A percentile compares a stretch with the other conserved stretches of the same genome.
These are phyloP conservation scores for Nemurella pictetii DNA, from an alignment of 2,888 invertebrate species.

Conservation along the genomic window DNA sequence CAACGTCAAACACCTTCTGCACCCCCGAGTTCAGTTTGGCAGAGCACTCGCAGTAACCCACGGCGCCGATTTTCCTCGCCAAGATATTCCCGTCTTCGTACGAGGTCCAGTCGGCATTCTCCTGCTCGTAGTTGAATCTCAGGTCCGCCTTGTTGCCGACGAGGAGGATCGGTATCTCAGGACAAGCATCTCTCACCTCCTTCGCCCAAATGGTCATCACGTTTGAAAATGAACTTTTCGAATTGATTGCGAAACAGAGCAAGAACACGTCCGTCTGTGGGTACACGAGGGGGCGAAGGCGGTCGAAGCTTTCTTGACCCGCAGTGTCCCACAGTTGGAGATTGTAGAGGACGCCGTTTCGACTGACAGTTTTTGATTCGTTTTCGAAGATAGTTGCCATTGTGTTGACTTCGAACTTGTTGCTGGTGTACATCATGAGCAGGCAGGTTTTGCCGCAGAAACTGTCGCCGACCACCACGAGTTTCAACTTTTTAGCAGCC, in stretches of 20 bases:
- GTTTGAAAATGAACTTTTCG: background rate
- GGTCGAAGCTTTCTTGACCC: slow-evolving; percentile 18
- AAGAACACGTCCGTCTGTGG: slow-evolving; percentile 19
- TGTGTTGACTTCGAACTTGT: background rate
- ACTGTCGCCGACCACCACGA: slow-evolving; percentile 13
- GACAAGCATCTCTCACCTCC: background rate
- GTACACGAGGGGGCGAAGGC: background rate
- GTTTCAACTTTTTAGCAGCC: background rate
- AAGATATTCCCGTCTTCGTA: background rate
- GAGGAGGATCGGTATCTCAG: background rate
- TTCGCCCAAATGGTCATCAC: background rate
- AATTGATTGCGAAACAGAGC: background rate
- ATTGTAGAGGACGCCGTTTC: background rate
- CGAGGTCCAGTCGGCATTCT: background rate
- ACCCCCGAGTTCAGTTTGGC: slow-evolving; percentile 2
- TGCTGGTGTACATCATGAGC: background rate
- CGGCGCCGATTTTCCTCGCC: background rate
- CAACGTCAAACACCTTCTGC: slow-evolving; percentile 4
- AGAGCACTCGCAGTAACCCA: slow-evolving; percentile 10
- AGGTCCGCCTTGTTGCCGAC: slow-evolving; percentile 16
- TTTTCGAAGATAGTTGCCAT: slow-evolving; percentile 21
- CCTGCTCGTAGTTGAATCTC: background rate
- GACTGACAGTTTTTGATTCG: background rate
- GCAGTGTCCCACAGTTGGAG: slow-evolving; percentile 21
- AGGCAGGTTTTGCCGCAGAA: slow-evolving; percentile 21